A percentile compares a stretch with the other conserved stretches of the same genome.
phyloP scores from a whole-genome alignment of 2,888 invertebrate genomes.

The Dorcus hopei region DNA sequence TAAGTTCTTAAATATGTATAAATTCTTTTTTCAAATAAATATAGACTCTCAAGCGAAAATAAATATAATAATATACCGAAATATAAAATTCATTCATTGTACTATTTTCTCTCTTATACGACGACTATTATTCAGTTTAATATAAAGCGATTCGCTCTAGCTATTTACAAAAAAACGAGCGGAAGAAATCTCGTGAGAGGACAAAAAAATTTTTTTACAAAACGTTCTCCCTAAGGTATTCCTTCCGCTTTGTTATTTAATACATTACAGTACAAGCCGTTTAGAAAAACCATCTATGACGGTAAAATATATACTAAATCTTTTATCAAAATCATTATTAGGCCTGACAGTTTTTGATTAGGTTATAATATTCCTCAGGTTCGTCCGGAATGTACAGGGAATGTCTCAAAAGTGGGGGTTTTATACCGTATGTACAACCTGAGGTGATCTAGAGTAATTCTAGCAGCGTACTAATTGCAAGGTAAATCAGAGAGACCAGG shows the following conservation, averaged over 20 bases:
- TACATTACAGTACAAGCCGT: slow-evolving; percentile 9
- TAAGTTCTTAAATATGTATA: neutral
- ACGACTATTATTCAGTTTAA: neutral
- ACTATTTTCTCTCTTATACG: slow-evolving; percentile 31
- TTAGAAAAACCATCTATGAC: slow-evolving; percentile 15
- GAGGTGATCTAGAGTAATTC: slow-evolving; percentile 33
- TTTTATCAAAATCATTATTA: slow-evolving; percentile 26
- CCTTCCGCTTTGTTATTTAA: neutral
- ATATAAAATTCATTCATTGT: slow-evolving; percentile 49
- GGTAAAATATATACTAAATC: slow-evolving; percentile 10
- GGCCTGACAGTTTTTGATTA: slow-evolving; percentile 35
- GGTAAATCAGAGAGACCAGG: slow-evolving; percentile 31
- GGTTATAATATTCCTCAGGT: slow-evolving; percentile 38
- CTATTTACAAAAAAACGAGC: slow-evolving; percentile 2
- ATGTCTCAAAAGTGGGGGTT: slow-evolving; percentile 36
- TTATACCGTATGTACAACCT: slow-evolving; percentile 11
- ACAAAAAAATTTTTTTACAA: slow-evolving; percentile 1
- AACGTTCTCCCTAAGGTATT: neutral
- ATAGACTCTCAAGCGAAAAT: slow-evolving; percentile 22
- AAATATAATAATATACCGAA: slow-evolving; percentile 27
- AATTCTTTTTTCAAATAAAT: slow-evolving; percentile 25
- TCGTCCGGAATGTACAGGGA: slow-evolving; percentile 40
- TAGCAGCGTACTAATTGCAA: slow-evolving; percentile 41
- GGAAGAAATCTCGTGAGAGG: neutral
- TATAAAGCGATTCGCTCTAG: slow-evolving; percentile 1